Evolutionary conservation across 2,797 vertebrate species (phyloP), one percentile per base, ranked within the genome.

Genomic region (Diplodus sargus): DNA sequence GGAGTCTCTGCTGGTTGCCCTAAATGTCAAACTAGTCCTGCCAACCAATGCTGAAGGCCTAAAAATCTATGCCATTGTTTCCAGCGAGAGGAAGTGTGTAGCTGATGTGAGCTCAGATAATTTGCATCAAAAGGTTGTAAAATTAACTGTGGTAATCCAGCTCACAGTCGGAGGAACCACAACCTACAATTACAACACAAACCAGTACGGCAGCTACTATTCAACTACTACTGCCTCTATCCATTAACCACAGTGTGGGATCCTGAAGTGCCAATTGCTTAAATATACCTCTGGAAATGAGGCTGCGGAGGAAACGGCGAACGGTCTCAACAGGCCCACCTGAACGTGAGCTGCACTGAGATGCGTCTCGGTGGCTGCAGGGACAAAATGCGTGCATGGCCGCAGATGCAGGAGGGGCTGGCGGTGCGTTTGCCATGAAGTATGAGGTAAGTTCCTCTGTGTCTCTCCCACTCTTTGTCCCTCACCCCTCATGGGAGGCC

Each of bases 371-470:
- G 68, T 16, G 20, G 45, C 79, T 63, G 53, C 64, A 66, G 85
- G 54, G 28, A 67, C 60, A 39, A 59, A 59, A 60, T 65, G 60
- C 76, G 64, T 54, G 74, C 20, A 7, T 23, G 65, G 64, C 61
- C 84, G 78, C 81, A 89, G 82, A 87, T 42, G 83, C 53, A 61
- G 64, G 56, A 81, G 64, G 70, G 73, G n/a, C 73, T 45, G 43
- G 14, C 15, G 82, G 70, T 75, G 82, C 70, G 87, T 88, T 82
- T 64, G 83, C 58, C 82, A 90, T 84, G 88, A 87, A 91, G 87
- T 75, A 94, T 94, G 94, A 94, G 93, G 93, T 94, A 94, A 93
- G 92, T 93, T 93, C 93, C 92, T 93, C 89, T 92, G 87, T 91
- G 84, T 88, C 78, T 87, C 87, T 82, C 75, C 81, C 85, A 89